Evolutionary conservation across 1,140 invertebrate genomes (phyloP).

Genomic region (Aphaenogaster rudis): DNA sequence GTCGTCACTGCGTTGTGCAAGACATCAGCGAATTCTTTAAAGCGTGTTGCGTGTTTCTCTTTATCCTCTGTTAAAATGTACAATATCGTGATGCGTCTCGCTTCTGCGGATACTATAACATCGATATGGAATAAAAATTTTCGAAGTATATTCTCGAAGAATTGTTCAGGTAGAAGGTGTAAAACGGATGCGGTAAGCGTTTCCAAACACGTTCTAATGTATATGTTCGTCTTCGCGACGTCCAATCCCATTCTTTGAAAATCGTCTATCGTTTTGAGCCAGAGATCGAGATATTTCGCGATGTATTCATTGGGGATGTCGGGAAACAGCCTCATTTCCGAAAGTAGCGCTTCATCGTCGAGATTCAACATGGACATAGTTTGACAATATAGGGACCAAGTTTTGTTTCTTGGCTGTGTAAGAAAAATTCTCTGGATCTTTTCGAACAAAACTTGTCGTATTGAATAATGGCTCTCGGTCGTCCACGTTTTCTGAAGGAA

Average conservation of each 20-base stretch:
- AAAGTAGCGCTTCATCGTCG: conserved; percentile 46
- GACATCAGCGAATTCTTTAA: conserved; percentile 16
- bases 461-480: conserved; percentile 71
- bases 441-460: conserved; percentile 72
- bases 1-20: conserved; percentile 8
- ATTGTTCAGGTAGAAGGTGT: conserved; percentile 58
- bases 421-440: conserved; percentile 65
- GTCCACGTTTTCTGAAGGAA: conserved; percentile 69
- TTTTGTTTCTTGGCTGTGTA: conserved; percentile 41
- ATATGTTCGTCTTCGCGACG: fast-evolving
- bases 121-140: conserved; percentile 61
- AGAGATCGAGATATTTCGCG: conserved; percentile 51
- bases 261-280: conserved; percentile 38
- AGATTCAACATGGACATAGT: conserved; percentile 55
- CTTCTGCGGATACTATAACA: fast-evolving
- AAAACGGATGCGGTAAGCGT: conserved; percentile 15
- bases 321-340: not conserved
- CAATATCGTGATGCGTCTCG: not conserved
- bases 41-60: not conserved
- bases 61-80: conserved; percentile 9
- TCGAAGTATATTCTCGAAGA: conserved; percentile 33
- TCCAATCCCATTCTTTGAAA: conserved; percentile 6
- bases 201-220: not conserved
- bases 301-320: conserved; percentile 72
- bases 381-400: conserved; percentile 67